Evolutionary conservation across 2,797 vertebrate genomes (phyloP), one percentile per base, ranked within the genome.

Genomic region (Peromyscus melanophrys): DNA sequence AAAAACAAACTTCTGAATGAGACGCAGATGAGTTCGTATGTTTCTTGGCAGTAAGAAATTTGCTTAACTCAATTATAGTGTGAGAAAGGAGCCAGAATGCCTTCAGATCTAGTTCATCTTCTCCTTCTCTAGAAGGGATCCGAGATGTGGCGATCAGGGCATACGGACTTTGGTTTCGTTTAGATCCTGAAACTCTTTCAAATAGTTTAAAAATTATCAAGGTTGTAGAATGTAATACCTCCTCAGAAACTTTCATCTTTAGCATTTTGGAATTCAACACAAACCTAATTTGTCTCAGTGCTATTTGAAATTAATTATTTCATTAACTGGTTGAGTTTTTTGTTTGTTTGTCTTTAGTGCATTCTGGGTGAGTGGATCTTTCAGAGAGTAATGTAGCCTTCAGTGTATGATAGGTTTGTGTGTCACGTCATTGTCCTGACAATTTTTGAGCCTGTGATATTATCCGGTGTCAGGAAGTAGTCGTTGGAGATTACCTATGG

Each of bases 261-360:
- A 85, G n/a, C 61, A 77, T 90, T 83, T 96, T 84, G 63, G 82
- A 90, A 80, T 94, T 96, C 6, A 95, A 34, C 25, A 85, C 52
- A 19, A 94, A 65, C 46, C 83, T 55, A 77, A 77, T 75, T 95
- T 75, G 23, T 95, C 73, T 90, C 19, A 65, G 6, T 92, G 73
- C 46, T 94, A 71, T 43, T 67, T 94, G 73, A 90, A 96, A 94
- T 52, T 83, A 57, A 67, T 31, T 57, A 86, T 91, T 89, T 96
- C 6, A 77, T 80, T 88, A 89, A 80, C 80, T 95, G n/a, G n/a
- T 94, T 27, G 85, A 21, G 17, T 55, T 34, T 61, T 71, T 78
- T 40, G 34, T 40, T 71, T n/a, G n/a, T 57, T 63, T 37, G n/a
- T 59, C 43, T 83, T 40, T 85, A 67, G 31, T 83, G 3, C 19